Evolutionary conservation across 1,140 invertebrate genomes (phyloP), one percentile per base, ranked within the genome.

Genomic region (Stegodyphus dumicola): DNA sequence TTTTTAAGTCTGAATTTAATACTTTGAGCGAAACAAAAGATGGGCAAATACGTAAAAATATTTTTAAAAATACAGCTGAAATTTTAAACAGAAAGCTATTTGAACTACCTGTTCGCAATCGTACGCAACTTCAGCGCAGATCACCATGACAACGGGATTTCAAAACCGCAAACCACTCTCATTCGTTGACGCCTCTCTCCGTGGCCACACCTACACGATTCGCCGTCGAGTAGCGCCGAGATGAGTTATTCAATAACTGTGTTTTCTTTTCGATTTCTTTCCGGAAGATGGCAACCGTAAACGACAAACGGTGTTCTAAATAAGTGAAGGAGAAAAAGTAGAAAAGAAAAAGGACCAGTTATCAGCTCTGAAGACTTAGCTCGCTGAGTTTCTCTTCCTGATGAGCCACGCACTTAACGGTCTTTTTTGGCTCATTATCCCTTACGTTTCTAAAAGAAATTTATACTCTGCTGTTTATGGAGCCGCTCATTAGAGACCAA

Each of bases 381-480:
- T 48, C 60, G 33, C 33, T 33, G 60, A 52, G n/a, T 13, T 7
- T 18, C 11, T n/a, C 56, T 9, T 9, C 56, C 5, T 79, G 77
- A 79, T 79, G 77, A 79, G 77, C 66, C 17, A 53, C 66, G n/a
- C 65, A 79, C 66, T 79, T 79, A 79, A 79, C 77, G 66, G 65
- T 33, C 77, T 70, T 78, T 77, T 70, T 13, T 13, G 67, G 52
- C 77, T 79, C 77, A 79, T 79, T 79, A 79, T 79, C 77, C 77
- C 48, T 69, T n/a, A 66, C 33, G 33, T 33, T 33, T 33, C 33
- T 33, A 33, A 33, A 33, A 33, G 33, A 33, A 33, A 33, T 33
- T 33, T 33, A 70, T 69, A 79, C 69, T 69, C 54, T 70, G 60
- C 77, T 79, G 67, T 79, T 79, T 79, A 79, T 64, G 51, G 66